Evolutionary conservation across 2,888 invertebrate species (phyloP).

Genomic region (Oxystoma pomonae): DNA sequence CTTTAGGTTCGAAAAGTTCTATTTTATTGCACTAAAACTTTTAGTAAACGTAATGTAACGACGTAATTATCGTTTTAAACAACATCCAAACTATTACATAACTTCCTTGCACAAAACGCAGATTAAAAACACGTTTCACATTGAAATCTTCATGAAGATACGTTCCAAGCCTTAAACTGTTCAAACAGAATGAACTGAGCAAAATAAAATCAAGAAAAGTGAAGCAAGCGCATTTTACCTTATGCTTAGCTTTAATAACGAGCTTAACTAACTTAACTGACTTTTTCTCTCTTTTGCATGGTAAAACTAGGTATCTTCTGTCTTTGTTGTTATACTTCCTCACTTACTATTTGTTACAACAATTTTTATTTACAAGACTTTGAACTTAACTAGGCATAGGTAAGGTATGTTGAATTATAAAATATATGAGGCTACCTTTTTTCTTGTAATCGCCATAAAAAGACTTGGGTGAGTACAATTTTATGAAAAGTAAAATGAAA

Average conservation of each 20-base stretch:
- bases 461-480: too few species aligned
- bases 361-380: background rate
- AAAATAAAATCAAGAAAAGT: background rate
- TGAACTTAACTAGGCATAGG: too few species aligned
- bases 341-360: background rate
- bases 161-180: background rate
- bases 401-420: too few species aligned
- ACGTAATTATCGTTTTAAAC: too few species aligned
- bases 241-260: background rate
- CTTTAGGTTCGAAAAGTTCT: too few species aligned
- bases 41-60: too few species aligned
- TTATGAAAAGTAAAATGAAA: too few species aligned
- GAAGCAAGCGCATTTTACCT: background rate
- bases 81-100: background rate
- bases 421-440: too few species aligned
- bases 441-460: too few species aligned
- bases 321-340: background rate
- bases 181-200: background rate
- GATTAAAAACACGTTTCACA: too few species aligned
- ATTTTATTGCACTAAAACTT: too few species aligned
- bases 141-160: background rate
- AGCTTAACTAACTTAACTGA: background rate
- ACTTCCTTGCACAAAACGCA: too few species aligned
- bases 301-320: background rate
- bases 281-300: background rate